phyloP scores from a whole-genome alignment of 2,888 invertebrate genomes.

The Exocentrus adspersus region DNA sequence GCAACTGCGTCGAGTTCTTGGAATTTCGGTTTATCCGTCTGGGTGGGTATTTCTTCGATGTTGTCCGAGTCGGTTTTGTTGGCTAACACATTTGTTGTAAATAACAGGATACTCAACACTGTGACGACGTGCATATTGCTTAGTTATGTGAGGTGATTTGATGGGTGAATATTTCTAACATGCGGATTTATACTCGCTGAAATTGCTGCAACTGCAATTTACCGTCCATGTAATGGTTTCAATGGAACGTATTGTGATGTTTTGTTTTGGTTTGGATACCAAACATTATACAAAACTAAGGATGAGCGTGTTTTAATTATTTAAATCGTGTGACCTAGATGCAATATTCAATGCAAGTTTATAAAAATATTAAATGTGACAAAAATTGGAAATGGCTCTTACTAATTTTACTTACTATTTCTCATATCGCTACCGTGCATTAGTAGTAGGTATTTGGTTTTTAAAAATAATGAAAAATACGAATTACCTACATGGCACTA shows the following conservation, averaged over 20 bases:
- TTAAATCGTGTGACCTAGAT: background rate
- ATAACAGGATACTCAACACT: background rate
- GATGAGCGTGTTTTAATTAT: background rate
- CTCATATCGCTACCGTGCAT: too few relatives aligned
- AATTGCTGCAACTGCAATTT: constrained; percentile 10
- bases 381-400: too few relatives aligned
- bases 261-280: background rate
- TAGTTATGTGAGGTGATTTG: background rate
- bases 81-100: background rate
- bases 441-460: too few relatives aligned
- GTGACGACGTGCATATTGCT: background rate
- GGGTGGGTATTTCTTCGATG: constrained; percentile 3
- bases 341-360: too few relatives aligned
- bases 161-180: background rate
- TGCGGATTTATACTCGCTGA: constrained; percentile 7
- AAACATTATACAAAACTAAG: background rate
- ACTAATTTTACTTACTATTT: too few relatives aligned
- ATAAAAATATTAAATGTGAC: too few relatives aligned
- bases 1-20: constrained; percentile 21
- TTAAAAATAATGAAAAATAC: too few relatives aligned
- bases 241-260: background rate
- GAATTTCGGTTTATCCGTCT: too few relatives aligned
- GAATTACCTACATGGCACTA: too few relatives aligned
- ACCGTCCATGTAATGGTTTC: background rate
- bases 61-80: background rate